phyloP scores from a whole-genome alignment of 1,140 invertebrate species.

The Akabosia matsudoensis region DNA sequence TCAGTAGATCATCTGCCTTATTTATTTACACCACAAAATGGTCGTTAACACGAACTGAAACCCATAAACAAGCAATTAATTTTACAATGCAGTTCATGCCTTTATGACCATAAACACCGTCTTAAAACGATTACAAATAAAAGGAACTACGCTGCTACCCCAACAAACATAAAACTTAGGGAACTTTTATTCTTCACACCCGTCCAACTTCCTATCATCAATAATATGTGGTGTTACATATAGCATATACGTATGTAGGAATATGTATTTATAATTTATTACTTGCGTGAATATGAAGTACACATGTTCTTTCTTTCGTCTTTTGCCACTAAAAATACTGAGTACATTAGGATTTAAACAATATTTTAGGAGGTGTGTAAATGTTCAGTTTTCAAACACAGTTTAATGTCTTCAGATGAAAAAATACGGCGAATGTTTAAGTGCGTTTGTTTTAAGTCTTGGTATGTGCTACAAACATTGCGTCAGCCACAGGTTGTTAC shows the following conservation, averaged over 20 bases:
- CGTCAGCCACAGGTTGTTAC: neutral
- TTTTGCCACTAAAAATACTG: too few relatives aligned
- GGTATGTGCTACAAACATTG: neutral
- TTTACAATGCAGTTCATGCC: neutral
- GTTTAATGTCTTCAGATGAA: neutral
- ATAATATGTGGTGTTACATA: too few relatives aligned
- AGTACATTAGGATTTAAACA: too few relatives aligned
- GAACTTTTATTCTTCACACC: too few relatives aligned
- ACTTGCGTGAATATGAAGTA: too few relatives aligned
- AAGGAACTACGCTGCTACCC: neutral
- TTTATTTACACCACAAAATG: neutral
- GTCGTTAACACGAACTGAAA: neutral
- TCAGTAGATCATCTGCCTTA: neutral
- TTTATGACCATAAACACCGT: neutral
- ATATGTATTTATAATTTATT: neutral
- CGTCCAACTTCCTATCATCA: too few relatives aligned
- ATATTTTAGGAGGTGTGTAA: neutral
- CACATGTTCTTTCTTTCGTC: too few relatives aligned
- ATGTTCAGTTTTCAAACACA: neutral
- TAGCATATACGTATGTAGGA: neutral
- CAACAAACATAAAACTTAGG: neutral
- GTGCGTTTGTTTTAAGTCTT: neutral
- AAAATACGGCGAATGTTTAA: neutral
- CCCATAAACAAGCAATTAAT: constrained; percentile 22
- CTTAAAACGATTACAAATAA: neutral